Evolutionary conservation across 2,113 vertebrate genomes (phyloP).

Genomic region (Heptranchias perlo): DNA sequence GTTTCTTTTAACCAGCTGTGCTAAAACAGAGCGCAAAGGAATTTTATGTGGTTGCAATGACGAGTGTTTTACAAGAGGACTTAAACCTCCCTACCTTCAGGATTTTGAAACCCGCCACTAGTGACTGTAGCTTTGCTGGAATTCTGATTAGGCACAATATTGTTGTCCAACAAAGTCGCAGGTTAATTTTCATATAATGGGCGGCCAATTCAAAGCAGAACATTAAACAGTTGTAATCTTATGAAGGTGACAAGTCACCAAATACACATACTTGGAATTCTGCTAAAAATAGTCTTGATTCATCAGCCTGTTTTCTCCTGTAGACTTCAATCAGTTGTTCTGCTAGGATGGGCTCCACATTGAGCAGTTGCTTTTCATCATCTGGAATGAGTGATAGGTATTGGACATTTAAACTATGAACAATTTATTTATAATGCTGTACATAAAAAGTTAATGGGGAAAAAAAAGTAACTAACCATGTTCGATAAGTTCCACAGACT

Average conservation of each 20-base stretch:
- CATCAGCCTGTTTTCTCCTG: slow-evolving; percentile 86
- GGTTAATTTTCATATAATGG: too few species aligned
- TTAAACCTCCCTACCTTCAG: too few species aligned
- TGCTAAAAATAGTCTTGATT: slow-evolving; percentile 83
- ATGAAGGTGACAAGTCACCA: too few species aligned
- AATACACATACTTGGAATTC: slow-evolving; percentile 82
- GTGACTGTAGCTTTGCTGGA: too few species aligned
- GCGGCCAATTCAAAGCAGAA: background rate
- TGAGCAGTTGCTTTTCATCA: slow-evolving; percentile 71
- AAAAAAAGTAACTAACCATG: slow-evolving; percentile 57
- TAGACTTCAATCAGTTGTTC: slow-evolving; percentile 75
- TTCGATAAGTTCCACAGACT: slow-evolving; percentile 61
- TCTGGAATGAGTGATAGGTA: slow-evolving; percentile 49
- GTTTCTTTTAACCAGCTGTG: too few species aligned
- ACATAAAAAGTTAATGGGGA: background rate
- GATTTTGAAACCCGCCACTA: too few species aligned
- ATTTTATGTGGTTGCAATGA: too few species aligned
- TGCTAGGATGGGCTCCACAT: slow-evolving; percentile 77
- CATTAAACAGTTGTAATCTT: background rate
- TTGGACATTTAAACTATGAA: background rate
- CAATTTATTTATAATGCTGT: background rate
- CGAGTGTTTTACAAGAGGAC: too few species aligned
- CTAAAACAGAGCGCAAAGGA: too few species aligned
- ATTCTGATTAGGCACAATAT: too few species aligned
- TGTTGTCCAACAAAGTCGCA: too few species aligned